Percentiles rank a stretch among this genome's conserved stretches.
Conservation (phyloP, 2,113 vertebrate genomes). For the Trachemys scripta region DNA sequence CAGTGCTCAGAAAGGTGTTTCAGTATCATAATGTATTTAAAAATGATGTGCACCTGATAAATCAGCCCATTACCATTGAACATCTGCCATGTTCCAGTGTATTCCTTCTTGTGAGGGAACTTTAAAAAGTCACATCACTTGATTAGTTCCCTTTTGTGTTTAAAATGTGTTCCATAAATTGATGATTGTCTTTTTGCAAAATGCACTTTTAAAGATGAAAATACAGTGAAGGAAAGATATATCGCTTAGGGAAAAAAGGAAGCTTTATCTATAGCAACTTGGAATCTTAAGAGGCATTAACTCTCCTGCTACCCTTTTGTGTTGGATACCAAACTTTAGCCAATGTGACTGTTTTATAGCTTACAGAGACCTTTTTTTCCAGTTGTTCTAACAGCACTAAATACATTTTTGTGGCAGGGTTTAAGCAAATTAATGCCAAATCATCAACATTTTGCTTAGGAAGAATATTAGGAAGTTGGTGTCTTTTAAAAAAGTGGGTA, state of each 20-base stretch:
- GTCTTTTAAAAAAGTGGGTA: slow-evolving; percentile 54
- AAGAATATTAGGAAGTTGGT: slow-evolving; percentile 52
- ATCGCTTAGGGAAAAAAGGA: background rate
- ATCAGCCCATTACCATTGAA: slow-evolving; percentile 43
- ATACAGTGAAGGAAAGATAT: slow-evolving; percentile 53
- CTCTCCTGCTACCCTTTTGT: slow-evolving; percentile 38
- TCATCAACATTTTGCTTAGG: slow-evolving; percentile 60
- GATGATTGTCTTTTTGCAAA: slow-evolving; percentile 50
- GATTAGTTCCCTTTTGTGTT: slow-evolving; percentile 41
- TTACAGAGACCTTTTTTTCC: slow-evolving; percentile 65
- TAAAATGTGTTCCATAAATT: slow-evolving; percentile 45
- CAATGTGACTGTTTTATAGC: slow-evolving; percentile 35
- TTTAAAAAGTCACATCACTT: slow-evolving; percentile 8
- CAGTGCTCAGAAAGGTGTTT: slow-evolving; percentile 37
- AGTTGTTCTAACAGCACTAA: slow-evolving; percentile 50
- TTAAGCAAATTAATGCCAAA: slow-evolving; percentile 69
- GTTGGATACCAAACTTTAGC: slow-evolving; percentile 47
- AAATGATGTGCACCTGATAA: background rate
- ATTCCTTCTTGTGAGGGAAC: slow-evolving; percentile 12
- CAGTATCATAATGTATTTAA: slow-evolving; percentile 5
- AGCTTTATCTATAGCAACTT: background rate
- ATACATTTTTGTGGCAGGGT: slow-evolving; percentile 58
- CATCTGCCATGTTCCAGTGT: slow-evolving; percentile 13
- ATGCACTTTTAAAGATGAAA: slow-evolving; percentile 77
- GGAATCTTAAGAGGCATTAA: slow-evolving; percentile 25